phyloP scores from a whole-genome alignment of 2,797 vertebrate species.

The Limnodromus scolopaceus region DNA sequence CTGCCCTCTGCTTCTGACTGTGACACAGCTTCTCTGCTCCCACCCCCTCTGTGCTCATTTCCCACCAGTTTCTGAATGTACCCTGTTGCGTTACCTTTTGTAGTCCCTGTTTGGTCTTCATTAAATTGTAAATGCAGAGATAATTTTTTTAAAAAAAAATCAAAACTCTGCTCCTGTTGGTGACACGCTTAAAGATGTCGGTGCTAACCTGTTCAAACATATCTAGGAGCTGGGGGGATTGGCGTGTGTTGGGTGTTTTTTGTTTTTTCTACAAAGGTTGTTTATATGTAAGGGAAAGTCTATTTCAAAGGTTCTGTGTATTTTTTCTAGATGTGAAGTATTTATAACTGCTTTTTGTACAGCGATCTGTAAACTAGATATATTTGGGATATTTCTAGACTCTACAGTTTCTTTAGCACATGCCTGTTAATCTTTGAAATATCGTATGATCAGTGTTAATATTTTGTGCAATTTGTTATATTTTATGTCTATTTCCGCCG shows the following conservation, averaged over 20 bases:
- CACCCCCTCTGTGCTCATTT: background rate
- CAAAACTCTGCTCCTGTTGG: slow-evolving; percentile 20
- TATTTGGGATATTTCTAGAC: slow-evolving; percentile 84
- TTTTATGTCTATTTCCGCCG: slow-evolving; percentile 78
- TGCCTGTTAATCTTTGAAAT: slow-evolving; percentile 78
- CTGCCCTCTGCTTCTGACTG: background rate
- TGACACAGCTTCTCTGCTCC: background rate
- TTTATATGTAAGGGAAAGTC: slow-evolving; percentile 89
- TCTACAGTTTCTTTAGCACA: slow-evolving; percentile 77
- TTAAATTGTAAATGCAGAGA: background rate
- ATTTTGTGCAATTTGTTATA: slow-evolving; percentile 88
- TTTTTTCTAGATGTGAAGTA: slow-evolving; percentile 94
- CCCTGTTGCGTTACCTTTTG: background rate
- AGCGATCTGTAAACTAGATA: slow-evolving; percentile 85
- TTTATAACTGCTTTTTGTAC: slow-evolving; percentile 95
- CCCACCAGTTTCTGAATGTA: background rate
- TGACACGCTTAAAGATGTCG: slow-evolving; percentile 43
- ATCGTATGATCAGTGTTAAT: slow-evolving; percentile 86
- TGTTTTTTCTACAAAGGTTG: slow-evolving; percentile 80
- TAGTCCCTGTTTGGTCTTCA: background rate
- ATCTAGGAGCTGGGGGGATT: background rate
- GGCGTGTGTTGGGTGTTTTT: background rate
- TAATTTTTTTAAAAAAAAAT: background rate
- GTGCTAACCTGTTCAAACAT: slow-evolving; percentile 82
- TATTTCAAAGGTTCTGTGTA: slow-evolving; percentile 88